Conservation (phyloP, 2,113 vertebrate genomes). For the Pygoscelis antarcticus region DNA sequence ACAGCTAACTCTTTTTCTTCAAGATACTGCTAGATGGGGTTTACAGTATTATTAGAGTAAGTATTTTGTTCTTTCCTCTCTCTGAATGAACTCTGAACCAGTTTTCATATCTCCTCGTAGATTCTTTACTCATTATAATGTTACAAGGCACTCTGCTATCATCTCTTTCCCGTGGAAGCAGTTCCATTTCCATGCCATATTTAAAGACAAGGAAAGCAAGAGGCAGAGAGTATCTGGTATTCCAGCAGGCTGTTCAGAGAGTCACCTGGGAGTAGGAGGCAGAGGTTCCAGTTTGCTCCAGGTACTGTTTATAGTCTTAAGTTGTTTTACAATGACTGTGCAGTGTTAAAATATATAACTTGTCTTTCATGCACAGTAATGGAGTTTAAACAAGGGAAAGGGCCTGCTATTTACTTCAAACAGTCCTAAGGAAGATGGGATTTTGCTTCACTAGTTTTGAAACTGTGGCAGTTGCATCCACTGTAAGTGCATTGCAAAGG, state of each 20-base stretch:
- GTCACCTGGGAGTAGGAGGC: neutral
- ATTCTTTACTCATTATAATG: neutral
- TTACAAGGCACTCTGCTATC: neutral
- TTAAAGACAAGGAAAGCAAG: neutral
- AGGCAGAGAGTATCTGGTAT: neutral
- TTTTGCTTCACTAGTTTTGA: neutral
- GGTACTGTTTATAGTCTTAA: neutral
- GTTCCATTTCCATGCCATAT: neutral
- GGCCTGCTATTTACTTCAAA: neutral
- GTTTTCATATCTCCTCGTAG: neutral
- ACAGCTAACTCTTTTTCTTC: neutral
- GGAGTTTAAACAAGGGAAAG: neutral
- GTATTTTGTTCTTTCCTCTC: neutral
- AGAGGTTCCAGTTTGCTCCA: neutral
- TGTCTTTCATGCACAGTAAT: neutral
- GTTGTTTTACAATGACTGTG: neutral
- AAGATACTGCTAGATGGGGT: neutral
- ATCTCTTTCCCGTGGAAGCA: neutral
- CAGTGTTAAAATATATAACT: neutral
- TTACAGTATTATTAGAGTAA: neutral
- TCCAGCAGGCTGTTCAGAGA: neutral
- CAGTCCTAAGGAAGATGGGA: neutral
- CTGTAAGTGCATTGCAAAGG: neutral
- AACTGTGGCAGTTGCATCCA: neutral
- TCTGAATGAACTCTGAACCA: neutral